A percentile compares a stretch with the other conserved stretches of the same genome.
Conservation (phyloP, 2,113 vertebrate species). For the Cyphomyrus plagiostoma region DNA sequence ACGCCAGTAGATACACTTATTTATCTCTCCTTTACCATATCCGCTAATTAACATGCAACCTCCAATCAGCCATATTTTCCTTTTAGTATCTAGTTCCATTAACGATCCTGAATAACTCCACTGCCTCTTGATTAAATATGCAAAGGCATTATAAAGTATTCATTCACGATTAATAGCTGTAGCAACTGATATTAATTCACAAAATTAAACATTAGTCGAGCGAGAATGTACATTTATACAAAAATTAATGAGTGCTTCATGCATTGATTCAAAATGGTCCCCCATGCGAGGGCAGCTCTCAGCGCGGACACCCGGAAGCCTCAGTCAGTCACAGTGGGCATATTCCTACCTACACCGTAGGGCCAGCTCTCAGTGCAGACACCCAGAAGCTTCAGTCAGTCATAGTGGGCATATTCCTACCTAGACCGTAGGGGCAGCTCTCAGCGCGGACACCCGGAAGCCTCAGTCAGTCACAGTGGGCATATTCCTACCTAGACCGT, state of each 20-base stretch:
- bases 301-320: fast-evolving
- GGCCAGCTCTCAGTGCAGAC: not conserved
- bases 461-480: not conserved
- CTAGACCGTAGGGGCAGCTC: not conserved
- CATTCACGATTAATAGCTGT: constrained; percentile 2
- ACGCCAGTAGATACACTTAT: not conserved
- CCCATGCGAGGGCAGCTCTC: not conserved
- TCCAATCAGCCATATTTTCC: not conserved
- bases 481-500: not conserved
- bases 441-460: not conserved
- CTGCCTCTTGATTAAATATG: not conserved
- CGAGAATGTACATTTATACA: constrained; percentile 1
- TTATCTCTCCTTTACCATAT: not conserved
- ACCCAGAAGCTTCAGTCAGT: not conserved
- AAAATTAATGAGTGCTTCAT: not conserved
- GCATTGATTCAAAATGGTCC: not conserved
- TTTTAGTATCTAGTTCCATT: not conserved
- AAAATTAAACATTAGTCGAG: constrained; percentile 7
- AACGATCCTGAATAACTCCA: constrained; percentile 2
- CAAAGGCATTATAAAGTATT: not conserved
- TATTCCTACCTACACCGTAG: not conserved
- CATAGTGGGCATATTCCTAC: not conserved
- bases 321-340: not conserved
- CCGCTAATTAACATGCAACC: not conserved
- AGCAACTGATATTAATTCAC: constrained; percentile 7